Evolutionary conservation across 2,113 vertebrate genomes (phyloP), one percentile per base, ranked within the genome.

Genomic region (Phainopepla nitens): DNA sequence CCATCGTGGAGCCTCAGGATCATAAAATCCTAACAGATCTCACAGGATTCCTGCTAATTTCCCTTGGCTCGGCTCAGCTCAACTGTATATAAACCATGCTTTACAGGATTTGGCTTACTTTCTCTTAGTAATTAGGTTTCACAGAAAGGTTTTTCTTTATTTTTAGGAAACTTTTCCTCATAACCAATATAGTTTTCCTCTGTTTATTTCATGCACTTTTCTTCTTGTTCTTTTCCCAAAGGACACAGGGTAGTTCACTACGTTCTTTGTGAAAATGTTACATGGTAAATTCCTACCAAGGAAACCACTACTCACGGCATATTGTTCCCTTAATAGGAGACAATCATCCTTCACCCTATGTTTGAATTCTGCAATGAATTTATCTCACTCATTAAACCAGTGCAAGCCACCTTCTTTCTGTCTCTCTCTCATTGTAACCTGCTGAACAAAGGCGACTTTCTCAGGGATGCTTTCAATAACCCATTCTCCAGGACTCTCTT

Each of bases 11-110:
- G 69, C 79, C 82, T 15, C 25, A 86, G 85, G 56, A 90, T 68
- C 68, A 44, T 73, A 81, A 95, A 95, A 81, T 95, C 54, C 51
- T 84, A 70, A 83, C 56, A 83, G 29, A 71, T 90, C 72, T 94
- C 51, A 58, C 33, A 87, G 86, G 71, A 83, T 92, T 92, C 24
- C 58, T 89, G 60, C 57, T 92, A 54, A 90, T 94, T 93, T 95
- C 80, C 65, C 94, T 83, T 87, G 86, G 60, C 91, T 97, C 64
- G 0, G 31, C 53, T 94, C 68, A 89, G 64, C 60, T 93, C 42
- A 60, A 31, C 65, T 69, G 41, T 39, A 76, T 72, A 78, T 78
- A 83, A 96, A 73, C 64, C 35, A 11, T 47, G 68, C 51, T 90
- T 51, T 89, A 60, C 57, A 60, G 91, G 72, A 90, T 89, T 77